A percentile compares a stretch with the other conserved stretches of the same genome.
These are phyloP conservation scores for Horisme vitalbata DNA, from an alignment of 2,888 invertebrate genomes.

Conservation along the genomic window DNA sequence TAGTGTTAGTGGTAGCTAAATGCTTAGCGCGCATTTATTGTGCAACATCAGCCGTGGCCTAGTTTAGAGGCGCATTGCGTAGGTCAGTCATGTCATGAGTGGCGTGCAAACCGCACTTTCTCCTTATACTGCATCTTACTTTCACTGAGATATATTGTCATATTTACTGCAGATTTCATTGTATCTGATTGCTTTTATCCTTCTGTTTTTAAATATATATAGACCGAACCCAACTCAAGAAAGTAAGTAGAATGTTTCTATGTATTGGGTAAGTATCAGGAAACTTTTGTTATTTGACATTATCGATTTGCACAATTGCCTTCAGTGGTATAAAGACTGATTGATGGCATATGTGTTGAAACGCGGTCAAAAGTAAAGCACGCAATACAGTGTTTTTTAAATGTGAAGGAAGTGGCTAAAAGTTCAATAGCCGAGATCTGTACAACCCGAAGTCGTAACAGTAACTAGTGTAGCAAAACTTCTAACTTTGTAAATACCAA, in stretches of 20 bases:
- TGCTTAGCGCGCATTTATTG: conserved; percentile 52
- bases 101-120: conserved; percentile 61
- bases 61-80: conserved; percentile 68
- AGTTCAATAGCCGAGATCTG: conserved; percentile 24
- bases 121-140: conserved; percentile 62
- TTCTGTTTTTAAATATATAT: no score
- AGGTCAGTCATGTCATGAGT: conserved; percentile 63
- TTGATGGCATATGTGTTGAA: conserved; percentile 21
- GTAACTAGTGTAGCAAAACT: no score
- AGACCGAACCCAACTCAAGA: no score
- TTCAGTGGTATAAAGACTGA: conserved; percentile 16
- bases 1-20: conserved; percentile 41
- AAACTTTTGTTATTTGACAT: no score
- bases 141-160: conserved; percentile 56
- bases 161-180: conserved; percentile 30
- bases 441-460: conserved; percentile 12
- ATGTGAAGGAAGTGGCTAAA: conserved; percentile 22
- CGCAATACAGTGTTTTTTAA: conserved; percentile 20
- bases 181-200: conserved; percentile 14
- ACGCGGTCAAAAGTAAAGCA: conserved; percentile 19
- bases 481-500: conserved; percentile 25
- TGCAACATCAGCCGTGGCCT: conserved; percentile 60
- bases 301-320: conserved; percentile 6
- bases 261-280: no score
- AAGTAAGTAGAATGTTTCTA: no score